Percentiles rank a stretch among this genome's conserved stretches.
Evolutionary conservation across 2,797 vertebrate genomes (phyloP).

Genomic region (Catostomus latipinnis): DNA sequence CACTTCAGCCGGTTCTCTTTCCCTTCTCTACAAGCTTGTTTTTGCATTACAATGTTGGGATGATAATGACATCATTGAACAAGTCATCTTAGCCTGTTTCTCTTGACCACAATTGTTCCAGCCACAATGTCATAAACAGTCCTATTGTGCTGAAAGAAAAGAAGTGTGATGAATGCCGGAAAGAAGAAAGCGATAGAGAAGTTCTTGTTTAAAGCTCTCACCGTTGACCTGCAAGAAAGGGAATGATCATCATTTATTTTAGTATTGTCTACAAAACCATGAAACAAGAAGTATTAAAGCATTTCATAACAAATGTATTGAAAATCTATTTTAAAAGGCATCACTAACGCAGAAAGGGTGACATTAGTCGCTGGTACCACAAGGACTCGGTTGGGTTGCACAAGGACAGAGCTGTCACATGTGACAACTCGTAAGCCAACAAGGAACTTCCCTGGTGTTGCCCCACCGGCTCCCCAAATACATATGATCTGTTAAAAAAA

Average conservation of each 20-base stretch:
- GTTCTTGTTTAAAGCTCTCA: slow-evolving; percentile 98
- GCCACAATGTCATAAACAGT: slow-evolving; percentile 99
- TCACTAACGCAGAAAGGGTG: slow-evolving; percentile 94
- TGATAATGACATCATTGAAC: slow-evolving; percentile 6
- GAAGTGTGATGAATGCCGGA: slow-evolving; percentile 95
- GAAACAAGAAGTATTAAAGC: background rate
- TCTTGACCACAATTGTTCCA: slow-evolving; percentile 97
- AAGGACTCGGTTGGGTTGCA: slow-evolving; percentile 92
- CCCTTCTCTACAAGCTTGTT: slow-evolving; percentile 6
- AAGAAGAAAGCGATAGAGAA: slow-evolving; percentile 99
- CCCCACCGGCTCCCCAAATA: slow-evolving; percentile 97
- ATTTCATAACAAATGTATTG: background rate
- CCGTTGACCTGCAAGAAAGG: slow-evolving; percentile 85
- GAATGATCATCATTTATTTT: background rate
- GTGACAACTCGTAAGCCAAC: slow-evolving; percentile 94
- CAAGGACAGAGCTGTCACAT: slow-evolving; percentile 91
- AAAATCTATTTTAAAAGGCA: background rate
- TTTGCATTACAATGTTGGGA: background rate
- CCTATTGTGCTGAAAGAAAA: slow-evolving; percentile 99
- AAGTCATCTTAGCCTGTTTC: slow-evolving; percentile 88
- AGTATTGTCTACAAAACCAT: slow-evolving; percentile 2
- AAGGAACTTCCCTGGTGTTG: slow-evolving; percentile 96
- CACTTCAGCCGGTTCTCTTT: background rate
- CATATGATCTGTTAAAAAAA: slow-evolving; percentile 87
- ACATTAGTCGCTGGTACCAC: slow-evolving; percentile 95